Base-by-base conservation (phyloP, 2,888 invertebrate genomes). In the Heliconius erato region DNA sequence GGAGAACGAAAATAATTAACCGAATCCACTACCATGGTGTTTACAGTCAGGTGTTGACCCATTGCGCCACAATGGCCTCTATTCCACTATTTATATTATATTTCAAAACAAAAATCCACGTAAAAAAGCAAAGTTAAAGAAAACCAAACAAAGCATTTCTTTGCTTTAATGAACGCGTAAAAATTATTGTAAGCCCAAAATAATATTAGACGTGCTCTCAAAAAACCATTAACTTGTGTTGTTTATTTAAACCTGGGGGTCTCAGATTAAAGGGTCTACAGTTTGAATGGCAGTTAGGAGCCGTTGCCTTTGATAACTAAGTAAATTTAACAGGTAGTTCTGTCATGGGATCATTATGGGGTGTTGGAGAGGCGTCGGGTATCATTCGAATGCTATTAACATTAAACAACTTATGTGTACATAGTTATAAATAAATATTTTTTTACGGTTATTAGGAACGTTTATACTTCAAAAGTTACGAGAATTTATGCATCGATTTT, bases 171-270 rank as follows among this genome's bases (percentile, higher is more conserved):
- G 91, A 93, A 92, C 92, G 92, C 92, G 93, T 94, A 92, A 94
- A 94, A 94, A 94, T 91, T 91, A 92, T 94, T 94, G 92, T 94
- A 91, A 89, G 91, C 91, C 92, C 93, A 89, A 93, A 94, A 95
- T 93, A 96, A 95, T 95, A 95, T 96, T 96, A 92, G 87, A 88
- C 86, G 89, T 91, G 91, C 94, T 92, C 94, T 95, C 88, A 88
- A 94, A 93, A 94, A 94, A 91, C 94, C 94, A 94, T 94, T 95
- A 94, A 90, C 91, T 91, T 91, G 90, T 94, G 92, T 94, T 93
- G 90, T 94, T 87, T 92, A 89, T 94, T 92, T 91, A 90, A 91
- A 88, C 89, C 87, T 86, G 84, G 87, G 87, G 89, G 89, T 88
- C 86, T 68, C 74, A 83, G 85, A 86, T 86, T 84, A 85, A 84